These are phyloP conservation scores for Agrotis puta DNA, from an alignment of 2,888 invertebrate genomes.

Conservation along the genomic window DNA sequence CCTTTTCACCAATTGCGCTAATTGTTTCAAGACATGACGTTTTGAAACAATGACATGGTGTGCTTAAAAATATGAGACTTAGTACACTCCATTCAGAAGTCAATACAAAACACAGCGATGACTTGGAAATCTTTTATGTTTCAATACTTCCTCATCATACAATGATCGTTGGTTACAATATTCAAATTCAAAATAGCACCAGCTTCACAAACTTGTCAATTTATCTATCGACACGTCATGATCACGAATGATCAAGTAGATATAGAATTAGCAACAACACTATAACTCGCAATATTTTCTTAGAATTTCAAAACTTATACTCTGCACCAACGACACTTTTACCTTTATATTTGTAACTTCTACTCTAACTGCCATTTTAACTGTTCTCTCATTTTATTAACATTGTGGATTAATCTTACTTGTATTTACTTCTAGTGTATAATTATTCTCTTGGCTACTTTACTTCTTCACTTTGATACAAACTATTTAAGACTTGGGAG, in stretches of 20 bases:
- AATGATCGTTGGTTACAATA: not conserved
- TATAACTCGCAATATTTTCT: slow-evolving; percentile 34
- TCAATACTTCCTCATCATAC: not conserved
- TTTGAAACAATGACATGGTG: not conserved
- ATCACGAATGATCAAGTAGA: slow-evolving; percentile 7
- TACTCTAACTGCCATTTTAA: slow-evolving; percentile 36
- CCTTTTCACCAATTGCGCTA: not conserved
- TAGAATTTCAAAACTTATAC: slow-evolving; percentile 31
- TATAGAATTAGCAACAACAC: slow-evolving; percentile 23
- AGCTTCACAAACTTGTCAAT: slow-evolving; percentile 30
- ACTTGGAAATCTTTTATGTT: not conserved
- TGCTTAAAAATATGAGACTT: not conserved
- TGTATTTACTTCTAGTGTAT: not conserved
- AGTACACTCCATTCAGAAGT: not conserved
- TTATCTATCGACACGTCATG: slow-evolving; percentile 41
- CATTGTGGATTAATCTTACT: slow-evolving; percentile 13
- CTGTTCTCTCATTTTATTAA: slow-evolving; percentile 36
- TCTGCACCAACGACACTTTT: slow-evolving; percentile 26
- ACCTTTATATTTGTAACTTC: slow-evolving; percentile 8
- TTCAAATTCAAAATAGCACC: not conserved
- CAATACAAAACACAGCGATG: not conserved
- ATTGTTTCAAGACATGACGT: no score
- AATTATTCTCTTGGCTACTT: slow-evolving; percentile 5
- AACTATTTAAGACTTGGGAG: no score
- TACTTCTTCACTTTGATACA: not conserved